Evolutionary conservation across 2,888 invertebrate species (phyloP).

Genomic region (Podotricha telesiphe): DNA sequence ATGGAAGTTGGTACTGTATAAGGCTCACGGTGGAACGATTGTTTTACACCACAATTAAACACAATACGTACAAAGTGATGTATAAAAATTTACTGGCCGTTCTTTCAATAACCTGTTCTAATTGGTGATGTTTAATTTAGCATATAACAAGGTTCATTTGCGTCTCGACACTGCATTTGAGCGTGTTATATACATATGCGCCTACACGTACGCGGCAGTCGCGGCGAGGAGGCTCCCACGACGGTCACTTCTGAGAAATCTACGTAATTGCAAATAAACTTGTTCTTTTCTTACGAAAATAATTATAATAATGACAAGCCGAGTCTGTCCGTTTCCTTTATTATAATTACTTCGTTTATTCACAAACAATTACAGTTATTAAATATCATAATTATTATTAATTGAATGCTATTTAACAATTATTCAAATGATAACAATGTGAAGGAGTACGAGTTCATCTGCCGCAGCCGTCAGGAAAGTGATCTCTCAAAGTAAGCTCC

Average conservation of each 20-base stretch:
- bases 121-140: neutral
- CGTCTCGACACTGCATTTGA: neutral
- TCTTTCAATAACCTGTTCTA: neutral
- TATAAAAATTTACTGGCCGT: neutral
- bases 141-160: neutral
- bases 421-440: neutral
- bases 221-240: constrained; percentile 14
- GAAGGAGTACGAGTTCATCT: neutral
- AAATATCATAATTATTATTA: neutral
- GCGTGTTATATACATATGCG: neutral
- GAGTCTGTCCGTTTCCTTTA: neutral
- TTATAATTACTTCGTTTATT: neutral
- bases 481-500: neutral
- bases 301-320: constrained; percentile 23
- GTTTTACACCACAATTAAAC: neutral
- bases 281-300: constrained; percentile 12
- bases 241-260: constrained; percentile 15
- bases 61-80: neutral
- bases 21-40: neutral
- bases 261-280: constrained; percentile 6
- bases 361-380: neutral
- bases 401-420: too few relatives aligned
- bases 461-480: constrained; percentile 2
- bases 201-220: neutral
- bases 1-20: neutral